A percentile compares a stretch with the other conserved stretches of the same genome.
These are phyloP conservation scores for Nephotettix cincticeps DNA, from an alignment of 1,140 invertebrate genomes.

Conservation along the genomic window DNA sequence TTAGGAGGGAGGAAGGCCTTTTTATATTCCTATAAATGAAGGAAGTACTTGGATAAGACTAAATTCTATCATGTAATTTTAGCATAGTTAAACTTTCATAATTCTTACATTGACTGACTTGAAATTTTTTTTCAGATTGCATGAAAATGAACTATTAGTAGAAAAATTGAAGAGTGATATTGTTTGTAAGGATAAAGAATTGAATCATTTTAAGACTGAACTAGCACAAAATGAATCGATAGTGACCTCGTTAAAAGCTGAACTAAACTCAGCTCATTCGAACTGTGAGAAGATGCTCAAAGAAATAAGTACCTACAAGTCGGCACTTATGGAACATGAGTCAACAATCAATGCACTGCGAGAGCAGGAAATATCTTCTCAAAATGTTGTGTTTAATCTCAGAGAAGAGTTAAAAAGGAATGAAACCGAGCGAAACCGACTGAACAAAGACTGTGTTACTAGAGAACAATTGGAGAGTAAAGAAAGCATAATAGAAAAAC, in stretches of 20 bases:
- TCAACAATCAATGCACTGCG: neutral
- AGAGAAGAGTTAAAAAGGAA: neutral
- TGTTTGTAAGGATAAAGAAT: slow-evolving; percentile 2
- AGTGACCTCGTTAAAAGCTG: neutral
- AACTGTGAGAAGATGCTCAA: slow-evolving; percentile 11
- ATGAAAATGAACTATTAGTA: slow-evolving; percentile 41
- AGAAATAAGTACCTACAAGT: slow-evolving; percentile 8
- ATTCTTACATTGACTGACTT: no score
- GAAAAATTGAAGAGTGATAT: slow-evolving; percentile 46
- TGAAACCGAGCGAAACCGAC: neutral
- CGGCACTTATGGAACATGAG: neutral
- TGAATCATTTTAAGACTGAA: slow-evolving; percentile 11
- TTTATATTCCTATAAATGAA: no score
- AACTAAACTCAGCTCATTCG: neutral
- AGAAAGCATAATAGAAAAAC: slow-evolving; percentile 30
- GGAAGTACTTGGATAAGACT: no score
- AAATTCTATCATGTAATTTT: no score
- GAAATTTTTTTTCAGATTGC: slow-evolving; percentile 45
- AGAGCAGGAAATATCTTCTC: neutral
- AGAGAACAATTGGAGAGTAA: slow-evolving; percentile 45
- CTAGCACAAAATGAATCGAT: neutral
- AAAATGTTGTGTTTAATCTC: neutral
- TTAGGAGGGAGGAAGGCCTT: no score
- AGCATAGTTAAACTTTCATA: no score
- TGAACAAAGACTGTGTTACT: neutral